Percentiles rank a stretch among this genome's conserved stretches.
Conservation (phyloP, 2,888 invertebrate genomes). For the Autographa pulchrina region DNA sequence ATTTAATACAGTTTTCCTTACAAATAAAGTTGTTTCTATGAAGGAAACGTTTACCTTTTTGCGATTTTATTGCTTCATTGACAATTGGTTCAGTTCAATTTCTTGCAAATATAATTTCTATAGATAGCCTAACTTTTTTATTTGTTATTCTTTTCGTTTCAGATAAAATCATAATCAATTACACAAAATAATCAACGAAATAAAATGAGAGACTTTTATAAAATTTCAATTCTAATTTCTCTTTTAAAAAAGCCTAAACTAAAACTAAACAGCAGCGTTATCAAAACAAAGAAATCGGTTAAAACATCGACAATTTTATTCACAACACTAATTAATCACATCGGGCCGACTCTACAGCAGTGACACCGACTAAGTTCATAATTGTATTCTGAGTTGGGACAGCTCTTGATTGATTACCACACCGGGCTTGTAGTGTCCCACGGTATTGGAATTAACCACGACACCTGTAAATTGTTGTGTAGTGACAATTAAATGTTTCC, state of each 20-base stretch:
- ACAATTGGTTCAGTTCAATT: constrained; percentile 1
- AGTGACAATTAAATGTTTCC: constrained; percentile 57
- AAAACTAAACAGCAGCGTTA: constrained; percentile 7
- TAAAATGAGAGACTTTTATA: too few species aligned
- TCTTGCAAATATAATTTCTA: background rate
- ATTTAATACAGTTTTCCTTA: constrained; percentile 9
- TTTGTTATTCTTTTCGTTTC: background rate
- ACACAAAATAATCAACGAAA: background rate
- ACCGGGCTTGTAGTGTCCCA: constrained; percentile 67
- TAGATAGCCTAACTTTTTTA: background rate
- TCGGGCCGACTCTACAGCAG: constrained; percentile 75
- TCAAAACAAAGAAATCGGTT: constrained; percentile 21
- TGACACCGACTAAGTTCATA: constrained; percentile 87
- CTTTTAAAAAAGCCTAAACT: background rate
- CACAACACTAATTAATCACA: constrained; percentile 82
- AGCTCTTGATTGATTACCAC: constrained; percentile 84
- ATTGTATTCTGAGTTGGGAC: constrained; percentile 88
- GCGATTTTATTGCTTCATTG: constrained; percentile 25
- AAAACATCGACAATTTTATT: constrained; percentile 49
- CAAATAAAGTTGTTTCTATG: constrained; percentile 12
- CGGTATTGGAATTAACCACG: constrained; percentile 72
- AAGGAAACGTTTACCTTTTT: constrained; percentile 13
- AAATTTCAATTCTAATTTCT: too few species aligned
- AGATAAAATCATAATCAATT: background rate
- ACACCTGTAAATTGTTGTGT: constrained; percentile 70